These are phyloP conservation scores for Pristionchus fissidentatus DNA, from an alignment of 2,888 invertebrate genomes.

Conservation along the genomic window DNA sequence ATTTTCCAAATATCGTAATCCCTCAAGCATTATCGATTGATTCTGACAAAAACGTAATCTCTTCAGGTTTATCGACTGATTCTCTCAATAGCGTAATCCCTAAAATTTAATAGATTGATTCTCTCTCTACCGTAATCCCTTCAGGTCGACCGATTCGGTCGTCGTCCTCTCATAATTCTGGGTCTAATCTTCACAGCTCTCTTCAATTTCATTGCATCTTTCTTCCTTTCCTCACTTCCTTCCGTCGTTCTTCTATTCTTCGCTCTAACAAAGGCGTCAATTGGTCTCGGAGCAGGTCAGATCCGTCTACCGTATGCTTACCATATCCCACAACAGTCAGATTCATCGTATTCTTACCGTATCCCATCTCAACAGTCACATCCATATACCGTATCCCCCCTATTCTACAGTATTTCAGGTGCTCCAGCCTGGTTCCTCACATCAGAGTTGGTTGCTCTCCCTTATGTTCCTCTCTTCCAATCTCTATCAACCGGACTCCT, in stretches of 20 bases:
- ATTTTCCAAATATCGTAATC: no score
- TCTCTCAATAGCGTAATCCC: background rate
- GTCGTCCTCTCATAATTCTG: slow-evolving; percentile 65
- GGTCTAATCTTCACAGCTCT: slow-evolving; percentile 70
- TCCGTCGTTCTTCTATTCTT: slow-evolving; percentile 57
- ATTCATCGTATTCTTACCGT: no score
- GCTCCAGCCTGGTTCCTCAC: slow-evolving; percentile 75
- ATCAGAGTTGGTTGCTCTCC: slow-evolving; percentile 68
- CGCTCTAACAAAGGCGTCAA: slow-evolving; percentile 62
- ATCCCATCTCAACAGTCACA: no score
- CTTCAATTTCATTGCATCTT: slow-evolving; percentile 64
- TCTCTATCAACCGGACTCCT: slow-evolving; percentile 69
- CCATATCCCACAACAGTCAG: background rate
- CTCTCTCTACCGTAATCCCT: slow-evolving; percentile 32
- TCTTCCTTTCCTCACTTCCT: slow-evolving; percentile 56
- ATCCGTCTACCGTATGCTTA: background rate
- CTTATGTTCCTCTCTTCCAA: slow-evolving; percentile 59
- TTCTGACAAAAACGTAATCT: no score
- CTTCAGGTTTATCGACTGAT: slow-evolving; percentile 37
- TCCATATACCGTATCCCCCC: no score
- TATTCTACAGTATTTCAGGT: no score
- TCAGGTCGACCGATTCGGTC: slow-evolving; percentile 71
- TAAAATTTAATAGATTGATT: background rate
- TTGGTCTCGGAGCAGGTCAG: slow-evolving; percentile 52
- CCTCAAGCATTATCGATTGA: no score